These are phyloP conservation scores for Adineta ricciae DNA, from an alignment of 2,888 invertebrate species.

Conservation along the genomic window DNA sequence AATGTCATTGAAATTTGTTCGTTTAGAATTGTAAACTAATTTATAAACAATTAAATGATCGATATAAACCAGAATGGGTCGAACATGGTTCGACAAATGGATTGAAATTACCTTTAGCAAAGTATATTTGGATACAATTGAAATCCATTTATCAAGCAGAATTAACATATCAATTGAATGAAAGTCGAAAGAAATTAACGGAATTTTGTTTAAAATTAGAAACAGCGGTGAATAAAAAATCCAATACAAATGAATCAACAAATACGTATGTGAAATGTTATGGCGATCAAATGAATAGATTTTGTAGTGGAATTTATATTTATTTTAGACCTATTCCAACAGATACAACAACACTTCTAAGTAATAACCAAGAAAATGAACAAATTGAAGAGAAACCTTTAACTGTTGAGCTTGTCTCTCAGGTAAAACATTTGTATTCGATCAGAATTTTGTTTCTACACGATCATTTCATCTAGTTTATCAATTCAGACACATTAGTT, in stretches of 20 bases:
- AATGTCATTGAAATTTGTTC: too few relatives aligned
- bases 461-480: neutral
- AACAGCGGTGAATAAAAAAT: neutral
- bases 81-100: neutral
- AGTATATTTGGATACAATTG: conserved; percentile 4
- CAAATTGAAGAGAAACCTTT: neutral
- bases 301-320: neutral
- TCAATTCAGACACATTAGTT: neutral
- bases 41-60: neutral
- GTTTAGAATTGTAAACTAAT: conserved; percentile 3
- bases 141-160: neutral
- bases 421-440: neutral
- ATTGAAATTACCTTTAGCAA: neutral
- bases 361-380: neutral
- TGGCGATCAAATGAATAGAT: too few relatives aligned
- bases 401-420: neutral
- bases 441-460: too few relatives aligned
- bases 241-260: neutral
- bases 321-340: neutral
- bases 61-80: neutral
- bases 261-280: neutral
- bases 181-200: conserved; percentile 14
- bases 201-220: neutral
- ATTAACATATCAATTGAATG: conserved; percentile 4
- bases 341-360: neutral